Evolutionary conservation across 2,888 invertebrate genomes (phyloP), one percentile per base, ranked within the genome.

Genomic region (Hoplodrina blanda): DNA sequence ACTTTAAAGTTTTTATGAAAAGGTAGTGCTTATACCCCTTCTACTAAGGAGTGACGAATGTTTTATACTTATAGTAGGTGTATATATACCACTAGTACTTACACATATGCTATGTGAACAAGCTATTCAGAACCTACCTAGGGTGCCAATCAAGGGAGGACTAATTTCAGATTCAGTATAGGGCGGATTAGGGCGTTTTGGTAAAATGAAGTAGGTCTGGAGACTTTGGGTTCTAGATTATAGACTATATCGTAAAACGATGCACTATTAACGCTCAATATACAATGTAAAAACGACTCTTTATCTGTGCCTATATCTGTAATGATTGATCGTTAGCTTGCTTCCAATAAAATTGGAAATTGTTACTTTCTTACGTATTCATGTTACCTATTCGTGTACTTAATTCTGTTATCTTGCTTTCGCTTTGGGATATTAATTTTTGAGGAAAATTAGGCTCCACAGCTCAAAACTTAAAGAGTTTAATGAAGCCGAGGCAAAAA

Each of bases 1-100:
- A 73, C 80, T 83, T 76, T 71, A 78, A 73, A 83, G 60, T 70
- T 69, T 73, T 72, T 79, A 65, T 78, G 59, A 68, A 71, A 72
- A 68, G 57, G 73, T 76, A 56, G 76, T 69, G 75, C 67, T 80
- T 78, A 72, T 72, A 74, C 64, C 65, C 65, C 62, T 61, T 61
- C 62, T 37, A 64, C 13, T 13, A 50, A 64, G 70, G 52, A 53
- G 37, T 52, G 50, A 19, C 30, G 30, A 46, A 49, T 59, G 62
- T 49, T 64, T 52, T 52, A 55, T 60, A 77, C 6, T 46, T n/a
- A n/a, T n/a, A 41, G 53, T 50, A 74, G 41, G 55, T 37, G 61
- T 25, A 25, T 37, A 61, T n/a, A n/a, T n/a, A n/a, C n/a, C 44
- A 44, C 10, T 17, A 17, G 46, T 46, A 46, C 46, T 46, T 17